Evolutionary conservation across 64 coral and sea anemone genomes (phyloP), one percentile per base, ranked within the genome.

Genomic region (Astreopora myriophthalma): DNA sequence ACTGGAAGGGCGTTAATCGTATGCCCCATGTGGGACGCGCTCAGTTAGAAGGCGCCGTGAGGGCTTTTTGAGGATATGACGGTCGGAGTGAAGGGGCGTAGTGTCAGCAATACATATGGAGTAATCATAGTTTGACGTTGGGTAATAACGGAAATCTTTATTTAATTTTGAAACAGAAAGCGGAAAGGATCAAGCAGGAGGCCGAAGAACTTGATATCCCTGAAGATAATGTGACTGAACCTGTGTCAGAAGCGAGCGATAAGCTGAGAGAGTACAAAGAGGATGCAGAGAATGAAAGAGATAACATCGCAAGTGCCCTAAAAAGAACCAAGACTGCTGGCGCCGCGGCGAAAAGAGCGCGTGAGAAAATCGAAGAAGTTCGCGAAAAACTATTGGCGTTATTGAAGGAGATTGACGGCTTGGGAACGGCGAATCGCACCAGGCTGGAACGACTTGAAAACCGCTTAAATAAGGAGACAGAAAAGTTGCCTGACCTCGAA

Each of bases 311-410:
- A 27, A 28, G 5, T 69, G 90, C 90, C 6, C 69, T 85, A 36
- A 58, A 58, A 12, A 74, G 60, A 30, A 73, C 90, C 13, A 73
- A 40, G 32, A 65, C 73, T 24, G 90, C 90, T 13, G n/a, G 68
- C 17, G 51, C 34, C 0, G 62, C 79, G 26, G 70, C 79, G 9
- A 76, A 86, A 14, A 64, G 31, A 63, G 90, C 90, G 22, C 79
- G 90, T 0, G 80, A 31, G 7, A 92, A 92, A 71, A 92, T 92
- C 34, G 25, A 86, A 37, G 90, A 92, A 22, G 90, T 92, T 61
- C 70, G 64, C 13, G 35, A 67, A 12, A 92, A 76, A 67, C 36
- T 92, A 6, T 28, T 34, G 1, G 80, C 69, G 40, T 32, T 92
- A 6, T 28, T 92, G 48, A 76, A 85, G 42, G 90, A 85, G 71